Conservation (phyloP, 2,888 invertebrate genomes). For the Mermis nigrescens region DNA sequence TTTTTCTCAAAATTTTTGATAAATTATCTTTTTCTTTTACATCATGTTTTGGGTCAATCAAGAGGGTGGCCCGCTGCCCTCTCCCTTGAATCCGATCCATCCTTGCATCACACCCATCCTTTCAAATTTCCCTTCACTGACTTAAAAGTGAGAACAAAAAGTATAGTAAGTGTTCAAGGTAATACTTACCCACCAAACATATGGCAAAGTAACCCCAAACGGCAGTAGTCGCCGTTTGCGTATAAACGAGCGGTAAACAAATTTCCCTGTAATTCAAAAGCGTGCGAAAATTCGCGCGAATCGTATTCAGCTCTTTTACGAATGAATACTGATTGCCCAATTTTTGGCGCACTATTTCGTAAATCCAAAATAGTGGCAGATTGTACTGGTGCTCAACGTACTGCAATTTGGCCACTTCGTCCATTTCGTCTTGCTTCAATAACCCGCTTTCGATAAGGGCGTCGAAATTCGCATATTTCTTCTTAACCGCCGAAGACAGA, state of each 20-base stretch:
- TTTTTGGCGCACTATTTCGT: neutral
- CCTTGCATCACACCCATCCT: too few relatives aligned
- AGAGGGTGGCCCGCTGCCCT: too few relatives aligned
- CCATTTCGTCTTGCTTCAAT: neutral
- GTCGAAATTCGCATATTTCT: neutral
- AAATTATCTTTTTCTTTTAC: too few relatives aligned
- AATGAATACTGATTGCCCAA: slow-evolving; percentile 1
- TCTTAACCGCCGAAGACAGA: neutral
- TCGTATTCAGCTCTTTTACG: slow-evolving; percentile 2
- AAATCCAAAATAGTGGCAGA: neutral
- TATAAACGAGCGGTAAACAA: slow-evolving; percentile 1
- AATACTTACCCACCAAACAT: neutral
- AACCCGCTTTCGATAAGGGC: neutral
- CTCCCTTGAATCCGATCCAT: too few relatives aligned
- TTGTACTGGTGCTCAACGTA: neutral
- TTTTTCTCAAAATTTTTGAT: too few relatives aligned
- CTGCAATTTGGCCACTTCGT: neutral
- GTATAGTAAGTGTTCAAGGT: neutral
- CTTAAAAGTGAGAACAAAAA: too few relatives aligned
- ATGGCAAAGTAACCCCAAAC: neutral
- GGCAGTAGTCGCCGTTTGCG: neutral
- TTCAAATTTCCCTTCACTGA: too few relatives aligned
- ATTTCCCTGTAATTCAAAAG: neutral
- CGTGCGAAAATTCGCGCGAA: neutral
- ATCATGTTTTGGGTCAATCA: too few relatives aligned